Evolutionary conservation across 2,113 vertebrate genomes (phyloP).

Genomic region (Ancistrus triradiatus): DNA sequence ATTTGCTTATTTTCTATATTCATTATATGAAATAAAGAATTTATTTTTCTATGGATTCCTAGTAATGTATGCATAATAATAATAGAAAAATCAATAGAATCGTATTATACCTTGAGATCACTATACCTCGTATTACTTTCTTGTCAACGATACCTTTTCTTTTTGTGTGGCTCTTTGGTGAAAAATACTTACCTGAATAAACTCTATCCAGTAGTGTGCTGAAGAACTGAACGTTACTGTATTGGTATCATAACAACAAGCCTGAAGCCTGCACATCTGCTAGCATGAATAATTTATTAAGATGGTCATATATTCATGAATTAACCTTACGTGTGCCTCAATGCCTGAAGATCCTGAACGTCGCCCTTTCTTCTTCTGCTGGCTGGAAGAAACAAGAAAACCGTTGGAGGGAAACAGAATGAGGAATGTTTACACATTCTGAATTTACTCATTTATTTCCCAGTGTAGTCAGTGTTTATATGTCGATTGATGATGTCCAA

Average conservation of each 20-base stretch:
- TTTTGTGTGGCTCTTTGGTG: too few species aligned
- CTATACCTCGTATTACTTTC: conserved; percentile 17
- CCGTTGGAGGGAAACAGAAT: background rate
- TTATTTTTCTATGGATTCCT: conserved; percentile 73
- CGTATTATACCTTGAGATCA: conserved; percentile 7
- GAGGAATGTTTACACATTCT: conserved; percentile 46
- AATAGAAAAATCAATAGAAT: conserved; percentile 10
- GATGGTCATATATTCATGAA: too few species aligned
- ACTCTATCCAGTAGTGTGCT: conserved; percentile 43
- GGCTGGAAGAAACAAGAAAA: conserved; percentile 40
- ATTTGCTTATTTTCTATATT: conserved; percentile 58
- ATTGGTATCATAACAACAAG: conserved; percentile 47
- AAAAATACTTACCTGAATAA: background rate
- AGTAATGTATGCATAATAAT: conserved; percentile 56
- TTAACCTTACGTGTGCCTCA: too few species aligned
- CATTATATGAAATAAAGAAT: conserved; percentile 62
- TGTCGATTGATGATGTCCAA: conserved; percentile 49
- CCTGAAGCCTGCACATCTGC: too few species aligned
- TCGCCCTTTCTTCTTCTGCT: too few species aligned
- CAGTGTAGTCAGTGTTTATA: conserved; percentile 52
- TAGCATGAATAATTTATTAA: too few species aligned
- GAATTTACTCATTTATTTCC: conserved; percentile 54
- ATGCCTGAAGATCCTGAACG: too few species aligned
- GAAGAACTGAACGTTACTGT: conserved; percentile 50
- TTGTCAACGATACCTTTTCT: too few species aligned